A percentile compares a stretch with the other conserved stretches of the same genome.
Evolutionary conservation across 2,797 vertebrate species (phyloP).

Genomic region (Cossypha heuglini): DNA sequence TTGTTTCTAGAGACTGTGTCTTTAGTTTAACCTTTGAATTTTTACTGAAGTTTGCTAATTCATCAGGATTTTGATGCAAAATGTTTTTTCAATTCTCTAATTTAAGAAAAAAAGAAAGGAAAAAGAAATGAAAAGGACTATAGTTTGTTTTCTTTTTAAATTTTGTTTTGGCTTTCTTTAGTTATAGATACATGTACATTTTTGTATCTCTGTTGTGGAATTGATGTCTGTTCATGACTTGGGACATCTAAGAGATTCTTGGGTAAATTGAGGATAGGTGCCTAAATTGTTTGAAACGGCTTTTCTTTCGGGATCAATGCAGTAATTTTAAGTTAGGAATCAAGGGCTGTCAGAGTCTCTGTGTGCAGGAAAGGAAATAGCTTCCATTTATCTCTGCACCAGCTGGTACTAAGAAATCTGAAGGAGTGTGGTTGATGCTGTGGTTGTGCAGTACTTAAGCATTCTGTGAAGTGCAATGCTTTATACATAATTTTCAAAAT

Average conservation of each 20-base stretch:
- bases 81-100: not conserved
- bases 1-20: not conserved
- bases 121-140: not conserved
- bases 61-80: accelerated
- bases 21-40: not conserved
- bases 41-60: not conserved
- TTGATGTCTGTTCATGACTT: not conserved
- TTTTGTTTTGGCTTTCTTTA: not conserved
- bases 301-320: not conserved
- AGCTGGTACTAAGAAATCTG: not conserved
- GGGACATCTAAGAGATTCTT: not conserved
- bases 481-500: not conserved
- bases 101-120: not conserved
- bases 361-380: not conserved
- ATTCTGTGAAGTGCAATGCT: not conserved
- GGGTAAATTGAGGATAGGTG: not conserved
- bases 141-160: not conserved
- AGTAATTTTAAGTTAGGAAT: not conserved
- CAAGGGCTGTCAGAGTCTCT: not conserved
- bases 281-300: not conserved
- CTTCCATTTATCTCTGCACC: not conserved
- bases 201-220: not conserved
- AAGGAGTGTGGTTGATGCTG: not conserved
- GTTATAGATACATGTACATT: not conserved
- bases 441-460: not conserved